Percentiles rank a stretch among this genome's conserved stretches.
phyloP scores from a whole-genome alignment of 2,797 vertebrate species.

The Takifugu rubripes region DNA sequence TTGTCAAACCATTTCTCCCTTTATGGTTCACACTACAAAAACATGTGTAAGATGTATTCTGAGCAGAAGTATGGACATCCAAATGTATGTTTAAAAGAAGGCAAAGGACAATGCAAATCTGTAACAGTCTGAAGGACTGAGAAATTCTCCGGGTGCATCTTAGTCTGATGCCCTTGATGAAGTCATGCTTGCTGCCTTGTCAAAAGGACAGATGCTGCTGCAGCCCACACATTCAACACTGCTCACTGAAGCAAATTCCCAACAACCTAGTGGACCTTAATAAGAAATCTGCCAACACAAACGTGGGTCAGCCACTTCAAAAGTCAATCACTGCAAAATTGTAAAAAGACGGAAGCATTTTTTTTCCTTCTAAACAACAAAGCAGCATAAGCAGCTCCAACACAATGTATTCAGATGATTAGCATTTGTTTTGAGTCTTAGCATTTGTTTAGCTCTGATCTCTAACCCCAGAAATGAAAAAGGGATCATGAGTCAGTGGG shows the following conservation, averaged over 20 bases:
- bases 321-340: conserved; percentile 45
- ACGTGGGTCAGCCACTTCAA: conserved; percentile 41
- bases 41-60: no score
- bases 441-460: conserved; percentile 41
- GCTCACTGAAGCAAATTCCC: conserved; percentile 41
- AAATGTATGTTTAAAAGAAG: background rate
- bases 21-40: no score
- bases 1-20: no score
- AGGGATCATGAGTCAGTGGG: conserved; percentile 34
- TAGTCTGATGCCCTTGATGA: conserved; percentile 56
- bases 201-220: conserved; percentile 57
- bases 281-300: conserved; percentile 51
- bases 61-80: no score
- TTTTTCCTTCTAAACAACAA: conserved; percentile 15
- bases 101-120: background rate
- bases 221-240: conserved; percentile 48
- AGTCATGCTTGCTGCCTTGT: conserved; percentile 55
- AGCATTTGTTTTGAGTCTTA: conserved; percentile 47
- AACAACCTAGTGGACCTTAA: conserved; percentile 58
- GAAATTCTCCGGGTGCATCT: conserved; percentile 36
- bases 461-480: conserved; percentile 28
- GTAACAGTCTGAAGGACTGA: conserved; percentile 9
- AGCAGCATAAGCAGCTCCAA: conserved; percentile 15
- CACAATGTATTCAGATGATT: conserved; percentile 46
- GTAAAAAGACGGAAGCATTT: conserved; percentile 36